Evolutionary conservation across 2,113 vertebrate genomes (phyloP).

Genomic region (Scomber japonicus): DNA sequence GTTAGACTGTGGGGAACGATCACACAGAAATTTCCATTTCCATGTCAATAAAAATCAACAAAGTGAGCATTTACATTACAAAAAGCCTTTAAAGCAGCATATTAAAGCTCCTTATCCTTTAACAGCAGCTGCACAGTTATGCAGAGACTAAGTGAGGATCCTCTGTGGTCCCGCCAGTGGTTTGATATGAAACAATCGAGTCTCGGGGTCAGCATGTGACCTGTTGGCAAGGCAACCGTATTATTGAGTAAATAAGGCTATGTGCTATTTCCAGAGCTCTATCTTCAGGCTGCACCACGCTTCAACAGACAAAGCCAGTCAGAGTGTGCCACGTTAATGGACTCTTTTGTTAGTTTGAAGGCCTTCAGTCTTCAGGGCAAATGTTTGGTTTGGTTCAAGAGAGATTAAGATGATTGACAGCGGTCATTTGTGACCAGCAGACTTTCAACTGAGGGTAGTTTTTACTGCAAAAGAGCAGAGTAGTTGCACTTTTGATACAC

Average conservation of each 20-base stretch:
- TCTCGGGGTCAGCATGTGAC: constrained; percentile 68
- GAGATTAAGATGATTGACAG: constrained; percentile 32
- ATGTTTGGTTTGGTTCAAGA: constrained; percentile 23
- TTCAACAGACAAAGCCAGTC: constrained; percentile 45
- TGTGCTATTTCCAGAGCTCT: constrained; percentile 68
- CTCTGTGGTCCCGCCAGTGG: constrained; percentile 6
- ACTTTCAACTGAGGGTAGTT: neutral
- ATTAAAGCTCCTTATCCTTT: neutral
- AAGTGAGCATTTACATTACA: neutral
- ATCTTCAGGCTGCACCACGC: constrained; percentile 51
- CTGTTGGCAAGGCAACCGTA: constrained; percentile 49
- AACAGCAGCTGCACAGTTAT: neutral
- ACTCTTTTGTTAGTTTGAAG: constrained; percentile 11
- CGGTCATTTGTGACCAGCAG: neutral
- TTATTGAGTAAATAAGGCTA: constrained; percentile 61
- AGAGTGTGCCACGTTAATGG: constrained; percentile 17
- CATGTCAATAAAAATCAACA: neutral
- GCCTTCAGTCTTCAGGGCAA: neutral
- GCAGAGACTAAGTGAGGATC: neutral
- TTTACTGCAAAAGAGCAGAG: too few relatives aligned
- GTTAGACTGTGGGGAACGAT: neutral
- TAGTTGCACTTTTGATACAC: too few relatives aligned
- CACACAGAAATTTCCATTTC: too few relatives aligned
- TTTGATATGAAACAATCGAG: constrained; percentile 49
- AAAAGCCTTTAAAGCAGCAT: neutral